Base-by-base conservation (phyloP, 92 coral and sea anemone genomes). In the Phenganax stokvisi region DNA sequence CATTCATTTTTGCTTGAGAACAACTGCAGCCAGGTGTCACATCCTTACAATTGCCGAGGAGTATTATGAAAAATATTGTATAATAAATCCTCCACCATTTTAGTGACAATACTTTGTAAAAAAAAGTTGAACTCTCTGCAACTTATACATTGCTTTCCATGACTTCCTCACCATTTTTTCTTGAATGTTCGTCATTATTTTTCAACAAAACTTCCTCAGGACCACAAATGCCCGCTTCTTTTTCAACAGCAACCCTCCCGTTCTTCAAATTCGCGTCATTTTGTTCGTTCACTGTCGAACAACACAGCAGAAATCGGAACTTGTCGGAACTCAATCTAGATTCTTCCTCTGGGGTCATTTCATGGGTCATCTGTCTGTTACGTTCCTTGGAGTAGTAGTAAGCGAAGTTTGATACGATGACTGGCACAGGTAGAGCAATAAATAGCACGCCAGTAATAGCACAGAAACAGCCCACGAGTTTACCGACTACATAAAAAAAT, bases 371-470 rank as follows among this genome's bases (percentile, higher is more conserved):
- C 52, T 85, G 89, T 71, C 88, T 60, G 62, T 84, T 89, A 53
- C 89, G 90, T 79, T 91, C 97, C 86, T 87, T 86, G 10, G 97
- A 91, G 79, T 91, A 91, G 74, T 91, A 91, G 81, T 89, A 91
- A 56, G 97, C 91, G 74, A 91, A 91, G 80, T 91, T 91, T 30
- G 97, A 91, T 63, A 91, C 97, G 56, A 91, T 91, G 6, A 91
- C 97, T 1, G 97, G 97, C 0, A 91, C 97, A 17, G 97, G 97
- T 3, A 91, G 85, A 37, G 97, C 97, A 52, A 91, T 91, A 12
- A 92, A 92, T 6, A 91, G 74, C 47, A 91, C 97, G 0, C 97
- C 97, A 30, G 92, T 87, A 51, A 91, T 91, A 71, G 97, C 97
- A 68, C 97, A 91, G 77, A 91, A 86, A 84, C 93, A 89, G 25